phyloP scores from a whole-genome alignment of 2,888 invertebrate genomes.

The Ophraella communa region DNA sequence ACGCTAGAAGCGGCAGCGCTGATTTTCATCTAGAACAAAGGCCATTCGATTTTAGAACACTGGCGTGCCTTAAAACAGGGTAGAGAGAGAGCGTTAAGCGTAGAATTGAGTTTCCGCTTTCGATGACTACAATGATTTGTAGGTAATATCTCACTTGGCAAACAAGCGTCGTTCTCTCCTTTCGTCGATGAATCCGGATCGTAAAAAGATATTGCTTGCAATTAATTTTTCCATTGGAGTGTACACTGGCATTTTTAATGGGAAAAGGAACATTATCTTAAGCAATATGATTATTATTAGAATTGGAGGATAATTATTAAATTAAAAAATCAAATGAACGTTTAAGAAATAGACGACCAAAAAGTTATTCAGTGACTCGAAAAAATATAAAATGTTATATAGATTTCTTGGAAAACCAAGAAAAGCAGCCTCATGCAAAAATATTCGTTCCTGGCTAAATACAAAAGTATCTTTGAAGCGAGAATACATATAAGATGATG shows the following conservation, averaged over 20 bases:
- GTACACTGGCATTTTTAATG: neutral
- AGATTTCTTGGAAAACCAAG: too few species aligned
- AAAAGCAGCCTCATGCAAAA: too few species aligned
- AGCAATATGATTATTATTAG: too few species aligned
- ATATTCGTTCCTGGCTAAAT: too few species aligned
- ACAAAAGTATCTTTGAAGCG: too few species aligned
- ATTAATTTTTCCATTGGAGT: slow-evolving; percentile 9
- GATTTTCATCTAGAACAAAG: slow-evolving; percentile 31
- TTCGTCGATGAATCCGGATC: slow-evolving; percentile 12
- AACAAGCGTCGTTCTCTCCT: slow-evolving; percentile 15
- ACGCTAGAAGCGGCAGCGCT: slow-evolving; percentile 4
- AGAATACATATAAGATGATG: too few species aligned
- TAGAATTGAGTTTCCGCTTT: neutral
- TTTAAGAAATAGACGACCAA: too few species aligned
- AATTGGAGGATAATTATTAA: too few species aligned
- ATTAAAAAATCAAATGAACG: too few species aligned
- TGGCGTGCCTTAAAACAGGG: slow-evolving; percentile 51
- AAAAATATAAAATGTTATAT: too few species aligned
- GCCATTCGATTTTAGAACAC: slow-evolving; percentile 49
- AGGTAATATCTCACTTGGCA: slow-evolving; percentile 56
- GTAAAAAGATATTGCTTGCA: slow-evolving; percentile 6
- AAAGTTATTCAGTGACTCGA: too few species aligned
- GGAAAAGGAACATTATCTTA: neutral
- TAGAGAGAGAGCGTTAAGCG: slow-evolving; percentile 52
- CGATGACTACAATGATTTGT: slow-evolving; percentile 55